Conservation (phyloP, 35 echinoderm and acorn worm genomes). For the Ptychodera flava region DNA sequence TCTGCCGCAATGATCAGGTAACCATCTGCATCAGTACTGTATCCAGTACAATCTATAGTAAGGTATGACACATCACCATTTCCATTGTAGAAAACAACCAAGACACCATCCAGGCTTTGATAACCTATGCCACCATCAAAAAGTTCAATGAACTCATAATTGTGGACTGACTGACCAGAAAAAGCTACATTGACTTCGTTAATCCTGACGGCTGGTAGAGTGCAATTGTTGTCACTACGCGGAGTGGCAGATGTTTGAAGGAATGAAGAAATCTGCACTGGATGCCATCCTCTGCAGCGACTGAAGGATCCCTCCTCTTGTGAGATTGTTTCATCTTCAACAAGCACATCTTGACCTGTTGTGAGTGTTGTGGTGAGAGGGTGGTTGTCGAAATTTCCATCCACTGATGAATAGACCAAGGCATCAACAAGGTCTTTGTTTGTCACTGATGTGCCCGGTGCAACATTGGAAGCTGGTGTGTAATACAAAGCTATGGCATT, state of each 20-base stretch:
- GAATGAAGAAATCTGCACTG: slow-evolving; percentile 35
- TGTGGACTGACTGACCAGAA: neutral
- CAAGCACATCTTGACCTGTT: slow-evolving; percentile 34
- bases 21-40: slow-evolving; percentile 55
- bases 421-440: slow-evolving; percentile 55
- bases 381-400: neutral
- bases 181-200: slow-evolving; percentile 78
- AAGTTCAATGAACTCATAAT: slow-evolving; percentile 63
- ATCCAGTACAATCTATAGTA: slow-evolving; percentile 42
- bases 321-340: slow-evolving; percentile 3
- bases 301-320: slow-evolving; percentile 16
- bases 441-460: slow-evolving; percentile 31
- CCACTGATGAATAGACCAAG: slow-evolving; percentile 58
- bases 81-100: slow-evolving; percentile 43
- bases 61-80: neutral
- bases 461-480: slow-evolving; percentile 30
- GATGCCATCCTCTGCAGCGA: slow-evolving; percentile 70
- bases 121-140: slow-evolving; percentile 56
- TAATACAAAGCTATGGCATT: slow-evolving; percentile 72
- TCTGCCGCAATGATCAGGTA: slow-evolving; percentile 46
- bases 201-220: slow-evolving; percentile 49
- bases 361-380: slow-evolving; percentile 27
- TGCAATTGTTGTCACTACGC: slow-evolving; percentile 36
- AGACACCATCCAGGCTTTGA: slow-evolving; percentile 56
- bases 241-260: slow-evolving; percentile 26